Evolutionary conservation across 2,888 invertebrate species (phyloP), one percentile per base, ranked within the genome.

Genomic region (Brachylomia viminalis): DNA sequence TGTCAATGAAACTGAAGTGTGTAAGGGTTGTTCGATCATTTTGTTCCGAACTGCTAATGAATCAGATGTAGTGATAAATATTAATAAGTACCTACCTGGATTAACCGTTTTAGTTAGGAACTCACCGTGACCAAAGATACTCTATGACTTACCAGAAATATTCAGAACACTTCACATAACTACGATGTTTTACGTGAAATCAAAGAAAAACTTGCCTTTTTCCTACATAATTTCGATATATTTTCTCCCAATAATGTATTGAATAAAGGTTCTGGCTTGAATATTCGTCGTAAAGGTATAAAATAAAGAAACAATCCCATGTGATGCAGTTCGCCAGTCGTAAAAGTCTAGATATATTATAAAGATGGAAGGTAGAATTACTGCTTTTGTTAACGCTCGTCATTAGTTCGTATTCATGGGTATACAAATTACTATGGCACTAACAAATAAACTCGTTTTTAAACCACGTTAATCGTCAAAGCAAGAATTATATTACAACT

Each of bases 291-390:
- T 65, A 38, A 61, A 72, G 47, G 27, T 65, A 69, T 33, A 64
- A 33, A 3, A 54, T 4, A 56, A 47, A 52, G 15, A 52, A 42
- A 54, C 3, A 30, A 52, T n/a, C 15, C 20, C n/a, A n/a, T n/a
- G n/a, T n/a, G n/a, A n/a, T 45, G 33, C 7, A 54, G 61, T 2
- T 54, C 45, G 33, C 20, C 13, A 15, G 33, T 80, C 66, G 56
- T 73, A 77, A 72, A 73, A 59, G 5, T 72, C 30, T 59, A 59
- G 67, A 70, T 58, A 70, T 58, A 62, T 56, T 13, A 49, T 56
- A 56, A 72, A 77, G 13, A 38, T 72, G 58, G 61, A 30, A 65
- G 59, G 15, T 45, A 68, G n/a, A 72, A 49, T 76, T 54, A 61
- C 45, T 47, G 56, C 42, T 69, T 38, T 56, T 47, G 54, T 45